Evolutionary conservation across 2,113 vertebrate species (phyloP).

Genomic region (Channa maculata): DNA sequence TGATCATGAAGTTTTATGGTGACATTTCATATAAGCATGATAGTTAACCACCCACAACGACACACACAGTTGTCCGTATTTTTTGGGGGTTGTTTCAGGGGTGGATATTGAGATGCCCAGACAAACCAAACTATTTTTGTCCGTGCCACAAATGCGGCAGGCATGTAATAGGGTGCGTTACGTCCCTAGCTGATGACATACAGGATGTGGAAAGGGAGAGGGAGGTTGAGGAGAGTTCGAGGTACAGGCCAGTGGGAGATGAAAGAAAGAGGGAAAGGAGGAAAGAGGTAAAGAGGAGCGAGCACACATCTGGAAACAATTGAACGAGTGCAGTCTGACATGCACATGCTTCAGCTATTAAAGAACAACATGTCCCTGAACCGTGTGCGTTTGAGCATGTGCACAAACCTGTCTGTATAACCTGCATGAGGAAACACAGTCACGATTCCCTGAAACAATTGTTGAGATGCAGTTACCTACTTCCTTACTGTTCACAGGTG

Average conservation of each 20-base stretch:
- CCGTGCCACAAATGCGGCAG: constrained; percentile 28
- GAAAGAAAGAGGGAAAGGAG: constrained; percentile 38
- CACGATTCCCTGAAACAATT: neutral
- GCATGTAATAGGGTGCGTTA: constrained; percentile 14
- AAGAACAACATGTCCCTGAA: constrained; percentile 80
- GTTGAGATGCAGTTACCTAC: too few species aligned
- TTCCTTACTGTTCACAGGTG: too few species aligned
- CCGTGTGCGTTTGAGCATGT: constrained; percentile 10
- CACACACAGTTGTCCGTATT: neutral
- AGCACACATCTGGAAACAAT: constrained; percentile 84
- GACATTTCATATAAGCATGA: neutral
- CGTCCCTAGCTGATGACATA: constrained; percentile 30
- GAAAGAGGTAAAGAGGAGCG: constrained; percentile 25
- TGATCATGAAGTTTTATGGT: neutral
- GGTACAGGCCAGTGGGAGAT: constrained; percentile 59
- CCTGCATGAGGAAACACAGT: neutral
- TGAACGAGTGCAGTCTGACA: constrained; percentile 51
- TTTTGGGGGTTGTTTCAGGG: neutral
- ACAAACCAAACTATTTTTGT: constrained; percentile 43
- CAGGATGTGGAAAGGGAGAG: constrained; percentile 41
- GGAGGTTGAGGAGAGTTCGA: constrained; percentile 46
- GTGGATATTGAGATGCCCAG: constrained; percentile 12
- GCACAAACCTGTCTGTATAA: constrained; percentile 34
- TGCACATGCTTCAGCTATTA: constrained; percentile 72
- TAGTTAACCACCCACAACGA: constrained; percentile 2